Conservation (phyloP, 2,888 invertebrate genomes). For the Dermolepida albohirtum region DNA sequence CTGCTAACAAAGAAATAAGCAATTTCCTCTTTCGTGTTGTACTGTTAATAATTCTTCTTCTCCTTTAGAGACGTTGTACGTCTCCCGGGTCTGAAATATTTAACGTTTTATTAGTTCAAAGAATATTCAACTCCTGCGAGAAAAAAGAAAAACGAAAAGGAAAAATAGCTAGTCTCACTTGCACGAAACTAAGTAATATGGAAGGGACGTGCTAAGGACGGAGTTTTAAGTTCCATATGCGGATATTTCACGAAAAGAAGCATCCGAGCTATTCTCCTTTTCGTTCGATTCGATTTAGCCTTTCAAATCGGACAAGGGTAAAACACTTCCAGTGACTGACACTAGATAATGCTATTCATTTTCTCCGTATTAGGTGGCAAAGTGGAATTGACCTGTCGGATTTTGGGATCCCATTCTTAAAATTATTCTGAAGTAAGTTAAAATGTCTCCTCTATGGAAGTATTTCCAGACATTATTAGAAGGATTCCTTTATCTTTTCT, state of each 20-base stretch:
- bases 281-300: slow-evolving; percentile 35
- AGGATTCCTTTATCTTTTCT: no score
- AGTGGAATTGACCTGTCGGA: slow-evolving; percentile 38
- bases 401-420: slow-evolving; percentile 16
- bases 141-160: neutral
- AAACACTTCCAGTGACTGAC: slow-evolving; percentile 31
- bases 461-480: neutral
- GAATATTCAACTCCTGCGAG: slow-evolving; percentile 20
- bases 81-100: slow-evolving; percentile 15
- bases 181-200: neutral
- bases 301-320: slow-evolving; percentile 32
- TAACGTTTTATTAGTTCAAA: slow-evolving; percentile 32
- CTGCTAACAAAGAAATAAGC: slow-evolving; percentile 41
- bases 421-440: slow-evolving; percentile 20
- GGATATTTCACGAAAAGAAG: no score
- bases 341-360: slow-evolving; percentile 38
- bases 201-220: no score
- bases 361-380: slow-evolving; percentile 32
- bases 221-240: no score
- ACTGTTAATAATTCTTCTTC: slow-evolving; percentile 42
- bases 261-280: neutral
- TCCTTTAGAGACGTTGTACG: slow-evolving; percentile 5
- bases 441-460: neutral
- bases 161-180: neutral
- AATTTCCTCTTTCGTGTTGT: slow-evolving; percentile 35